A percentile compares a stretch with the other conserved stretches of the same genome.
Evolutionary conservation across 2,797 vertebrate genomes (phyloP).

Genomic region (Pseudocheirus occidentalis): DNA sequence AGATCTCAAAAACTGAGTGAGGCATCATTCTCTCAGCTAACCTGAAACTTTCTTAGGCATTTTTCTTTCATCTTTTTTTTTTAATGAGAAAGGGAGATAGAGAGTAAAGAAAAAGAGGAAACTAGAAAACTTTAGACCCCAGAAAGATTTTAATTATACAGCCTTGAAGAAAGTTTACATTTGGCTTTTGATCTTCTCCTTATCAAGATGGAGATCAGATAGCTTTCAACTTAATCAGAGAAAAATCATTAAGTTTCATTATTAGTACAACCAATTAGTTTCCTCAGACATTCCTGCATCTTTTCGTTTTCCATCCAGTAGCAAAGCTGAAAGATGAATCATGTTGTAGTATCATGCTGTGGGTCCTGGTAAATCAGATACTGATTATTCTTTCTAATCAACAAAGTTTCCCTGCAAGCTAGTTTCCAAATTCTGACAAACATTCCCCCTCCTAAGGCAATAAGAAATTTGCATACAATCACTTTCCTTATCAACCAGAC

Average conservation of each 20-base stretch:
- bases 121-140: background rate
- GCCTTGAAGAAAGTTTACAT: background rate
- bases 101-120: background rate
- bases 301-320: background rate
- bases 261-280: slow-evolving; percentile 4
- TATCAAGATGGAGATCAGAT: background rate
- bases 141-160: background rate
- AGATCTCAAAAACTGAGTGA: background rate
- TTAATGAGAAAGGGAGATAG: background rate
- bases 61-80: background rate
- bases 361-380: background rate
- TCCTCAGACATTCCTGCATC: background rate
- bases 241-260: background rate
- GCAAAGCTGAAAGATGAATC: background rate
- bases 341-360: background rate
- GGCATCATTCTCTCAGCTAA: background rate
- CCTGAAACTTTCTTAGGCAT: background rate
- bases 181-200: background rate
- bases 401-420: background rate
- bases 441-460: background rate
- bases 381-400: background rate
- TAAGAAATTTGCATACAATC: background rate
- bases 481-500: background rate
- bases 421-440: background rate
- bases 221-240: background rate